Evolutionary conservation across 2,113 vertebrate species (phyloP).

Genomic region (Coracopsis vasa): DNA sequence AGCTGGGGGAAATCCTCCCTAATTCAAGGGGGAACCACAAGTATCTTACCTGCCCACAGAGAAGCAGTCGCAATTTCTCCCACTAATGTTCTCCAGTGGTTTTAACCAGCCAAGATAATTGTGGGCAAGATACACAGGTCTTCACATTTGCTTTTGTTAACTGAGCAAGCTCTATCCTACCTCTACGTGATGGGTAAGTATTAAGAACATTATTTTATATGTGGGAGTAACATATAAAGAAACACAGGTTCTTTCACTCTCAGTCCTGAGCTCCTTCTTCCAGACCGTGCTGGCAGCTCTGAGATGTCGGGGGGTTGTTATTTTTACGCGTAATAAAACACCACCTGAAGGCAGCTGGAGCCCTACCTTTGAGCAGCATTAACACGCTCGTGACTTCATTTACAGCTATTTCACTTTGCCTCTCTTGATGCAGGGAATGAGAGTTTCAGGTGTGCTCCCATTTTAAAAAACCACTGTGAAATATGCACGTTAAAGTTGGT

Average conservation of each 20-base stretch:
- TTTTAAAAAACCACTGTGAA: neutral
- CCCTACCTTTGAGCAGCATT: neutral
- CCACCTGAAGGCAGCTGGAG: conserved; percentile 29
- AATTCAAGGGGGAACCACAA: neutral
- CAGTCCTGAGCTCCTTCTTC: neutral
- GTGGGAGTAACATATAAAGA: neutral
- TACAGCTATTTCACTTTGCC: conserved; percentile 20
- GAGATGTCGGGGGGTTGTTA: neutral
- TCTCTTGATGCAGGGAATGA: neutral
- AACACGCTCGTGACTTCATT: neutral
- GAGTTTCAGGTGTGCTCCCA: conserved; percentile 27
- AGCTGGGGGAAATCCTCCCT: neutral
- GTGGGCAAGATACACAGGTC: neutral
- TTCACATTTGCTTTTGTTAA: neutral
- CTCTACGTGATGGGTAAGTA: neutral
- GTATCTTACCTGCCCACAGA: neutral
- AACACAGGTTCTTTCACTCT: conserved; percentile 30
- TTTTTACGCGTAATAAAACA: neutral
- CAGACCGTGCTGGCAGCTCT: neutral
- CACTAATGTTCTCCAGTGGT: neutral
- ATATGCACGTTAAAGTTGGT: neutral
- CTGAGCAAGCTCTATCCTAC: neutral
- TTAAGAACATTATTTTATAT: neutral
- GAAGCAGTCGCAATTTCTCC: neutral
- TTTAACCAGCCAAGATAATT: neutral